phyloP scores from a whole-genome alignment of 2,113 vertebrate genomes.

The Turnix velox region DNA sequence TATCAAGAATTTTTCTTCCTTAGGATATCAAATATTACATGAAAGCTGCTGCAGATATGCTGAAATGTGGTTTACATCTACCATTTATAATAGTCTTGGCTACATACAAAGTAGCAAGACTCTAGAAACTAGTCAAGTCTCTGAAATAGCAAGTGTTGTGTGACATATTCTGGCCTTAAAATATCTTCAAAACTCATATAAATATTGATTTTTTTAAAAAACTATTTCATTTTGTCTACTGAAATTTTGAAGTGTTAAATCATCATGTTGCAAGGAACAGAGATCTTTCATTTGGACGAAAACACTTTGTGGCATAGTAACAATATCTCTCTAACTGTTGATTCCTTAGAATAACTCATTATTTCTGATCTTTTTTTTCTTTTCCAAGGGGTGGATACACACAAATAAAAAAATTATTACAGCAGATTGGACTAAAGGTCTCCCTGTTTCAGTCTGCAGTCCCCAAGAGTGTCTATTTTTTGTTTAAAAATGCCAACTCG shows the following conservation, averaged over 20 bases:
- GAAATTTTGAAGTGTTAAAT: neutral
- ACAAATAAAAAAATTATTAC: neutral
- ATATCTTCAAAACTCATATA: neutral
- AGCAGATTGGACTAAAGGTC: neutral
- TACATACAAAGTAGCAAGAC: neutral
- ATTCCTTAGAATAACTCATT: neutral
- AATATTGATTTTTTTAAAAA: neutral
- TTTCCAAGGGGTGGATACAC: neutral
- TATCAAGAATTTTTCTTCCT: neutral
- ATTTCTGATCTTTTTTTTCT: neutral
- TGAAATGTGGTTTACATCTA: neutral
- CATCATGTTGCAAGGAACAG: neutral
- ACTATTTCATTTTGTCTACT: neutral
- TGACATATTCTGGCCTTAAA: neutral
- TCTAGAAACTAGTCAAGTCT: neutral
- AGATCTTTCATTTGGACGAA: neutral
- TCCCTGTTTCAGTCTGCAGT: neutral
- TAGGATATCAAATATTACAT: neutral
- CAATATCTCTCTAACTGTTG: neutral
- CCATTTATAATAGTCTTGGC: neutral
- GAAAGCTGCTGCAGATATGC: neutral
- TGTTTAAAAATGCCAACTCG: neutral
- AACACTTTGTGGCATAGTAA: neutral
- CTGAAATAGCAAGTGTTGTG: neutral
- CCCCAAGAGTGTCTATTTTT: neutral